Conservation (phyloP, 2,113 vertebrate genomes). For the Neogale vison region DNA sequence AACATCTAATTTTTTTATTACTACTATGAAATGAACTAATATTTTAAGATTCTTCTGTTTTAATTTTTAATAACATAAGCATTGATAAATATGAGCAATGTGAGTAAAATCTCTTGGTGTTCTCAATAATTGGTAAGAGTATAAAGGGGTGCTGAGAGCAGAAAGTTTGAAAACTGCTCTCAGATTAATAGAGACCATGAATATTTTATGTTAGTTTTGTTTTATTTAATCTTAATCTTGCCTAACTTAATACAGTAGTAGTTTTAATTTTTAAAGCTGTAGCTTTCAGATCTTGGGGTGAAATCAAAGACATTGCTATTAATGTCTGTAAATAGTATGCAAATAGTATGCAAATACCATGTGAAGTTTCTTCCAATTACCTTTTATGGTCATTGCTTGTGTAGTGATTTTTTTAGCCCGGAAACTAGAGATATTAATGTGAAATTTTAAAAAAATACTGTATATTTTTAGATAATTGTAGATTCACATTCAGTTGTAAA, state of each 20-base stretch:
- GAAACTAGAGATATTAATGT: neutral
- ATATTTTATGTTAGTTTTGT: neutral
- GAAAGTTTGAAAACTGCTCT: constrained; percentile 6
- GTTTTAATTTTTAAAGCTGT: neutral
- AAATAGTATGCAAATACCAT: neutral
- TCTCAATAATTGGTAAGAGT: neutral
- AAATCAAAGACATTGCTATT: neutral
- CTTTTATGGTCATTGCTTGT: neutral
- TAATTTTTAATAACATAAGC: neutral
- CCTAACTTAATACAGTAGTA: neutral
- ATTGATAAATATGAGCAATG: neutral
- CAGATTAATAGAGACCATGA: neutral
- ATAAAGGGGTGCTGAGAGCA: neutral
- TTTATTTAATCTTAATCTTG: neutral
- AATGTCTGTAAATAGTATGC: neutral
- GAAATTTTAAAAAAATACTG: neutral
- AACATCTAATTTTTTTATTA: neutral
- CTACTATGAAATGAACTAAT: neutral
- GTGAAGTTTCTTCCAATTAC: neutral
- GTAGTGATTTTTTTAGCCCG: neutral
- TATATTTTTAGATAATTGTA: neutral
- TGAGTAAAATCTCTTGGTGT: neutral
- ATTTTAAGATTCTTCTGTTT: neutral
- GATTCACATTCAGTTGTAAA: neutral
- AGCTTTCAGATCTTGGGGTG: neutral